Conservation (phyloP, 1,140 invertebrate genomes). For the Ectropis grisescens region DNA sequence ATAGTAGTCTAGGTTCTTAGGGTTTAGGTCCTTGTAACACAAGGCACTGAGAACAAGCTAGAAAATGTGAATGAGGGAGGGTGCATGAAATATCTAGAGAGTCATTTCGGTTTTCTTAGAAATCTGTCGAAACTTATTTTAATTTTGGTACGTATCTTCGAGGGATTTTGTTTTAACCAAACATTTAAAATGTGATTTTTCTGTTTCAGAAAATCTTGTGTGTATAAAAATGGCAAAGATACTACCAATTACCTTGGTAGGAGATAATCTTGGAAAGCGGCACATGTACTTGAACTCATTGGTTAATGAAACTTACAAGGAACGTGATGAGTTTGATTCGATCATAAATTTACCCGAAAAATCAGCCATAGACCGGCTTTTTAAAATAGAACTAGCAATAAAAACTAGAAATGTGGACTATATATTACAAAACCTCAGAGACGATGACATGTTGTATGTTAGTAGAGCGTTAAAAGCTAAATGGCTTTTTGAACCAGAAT, state of each 20-base stretch:
- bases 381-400: constrained; percentile 37
- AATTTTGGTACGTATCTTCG: too few relatives aligned
- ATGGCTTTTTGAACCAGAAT: constrained; percentile 24
- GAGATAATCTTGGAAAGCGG: constrained; percentile 22
- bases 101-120: too few relatives aligned
- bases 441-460: constrained; percentile 31
- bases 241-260: constrained; percentile 19
- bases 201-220: too few relatives aligned
- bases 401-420: constrained; percentile 26
- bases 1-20: too few relatives aligned
- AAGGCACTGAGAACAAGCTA: too few relatives aligned
- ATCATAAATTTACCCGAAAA: constrained; percentile 16
- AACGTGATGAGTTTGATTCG: constrained; percentile 8
- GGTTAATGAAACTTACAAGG: constrained; percentile 14
- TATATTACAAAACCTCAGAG: constrained; percentile 26
- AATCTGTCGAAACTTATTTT: too few relatives aligned
- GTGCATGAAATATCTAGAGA: too few relatives aligned
- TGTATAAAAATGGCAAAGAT: constrained; percentile 12
- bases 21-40: too few relatives aligned
- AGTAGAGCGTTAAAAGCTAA: constrained; percentile 24
- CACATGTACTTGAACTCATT: constrained; percentile 25
- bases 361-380: constrained; percentile 26
- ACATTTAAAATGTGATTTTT: too few relatives aligned
- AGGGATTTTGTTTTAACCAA: too few relatives aligned
- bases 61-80: too few relatives aligned